Evolutionary conservation across 92 coral and sea anemone species (phyloP).

Genomic region (Porites rus): DNA sequence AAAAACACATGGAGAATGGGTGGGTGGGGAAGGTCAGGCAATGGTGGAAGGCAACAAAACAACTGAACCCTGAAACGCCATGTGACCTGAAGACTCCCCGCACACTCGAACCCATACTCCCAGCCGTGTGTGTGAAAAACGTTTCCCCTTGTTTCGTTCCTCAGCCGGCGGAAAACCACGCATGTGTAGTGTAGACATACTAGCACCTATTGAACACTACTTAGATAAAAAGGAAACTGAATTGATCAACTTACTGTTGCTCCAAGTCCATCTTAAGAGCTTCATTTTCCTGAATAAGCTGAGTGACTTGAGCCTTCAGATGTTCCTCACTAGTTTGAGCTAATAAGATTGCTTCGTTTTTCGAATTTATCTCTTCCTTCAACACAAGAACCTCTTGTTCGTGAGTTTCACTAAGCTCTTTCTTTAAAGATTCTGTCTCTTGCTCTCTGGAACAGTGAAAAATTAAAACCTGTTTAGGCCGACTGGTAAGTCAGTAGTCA

Average conservation of each 20-base stretch:
- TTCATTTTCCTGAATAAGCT: conserved; percentile 64
- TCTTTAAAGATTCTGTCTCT: conserved; percentile 38
- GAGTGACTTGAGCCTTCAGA: conserved; percentile 66
- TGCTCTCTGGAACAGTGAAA: conserved; percentile 30
- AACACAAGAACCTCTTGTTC: conserved; percentile 20
- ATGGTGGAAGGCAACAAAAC: too few relatives aligned
- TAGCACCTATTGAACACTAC: not conserved
- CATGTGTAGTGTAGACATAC: too few relatives aligned
- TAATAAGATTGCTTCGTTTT: conserved; percentile 7
- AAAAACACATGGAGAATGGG: too few relatives aligned
- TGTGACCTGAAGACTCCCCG: too few relatives aligned
- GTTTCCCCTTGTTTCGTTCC: too few relatives aligned
- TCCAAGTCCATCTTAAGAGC: conserved; percentile 4
- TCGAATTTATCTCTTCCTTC: conserved; percentile 7
- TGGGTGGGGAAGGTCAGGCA: too few relatives aligned
- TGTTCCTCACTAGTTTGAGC: conserved; percentile 51
- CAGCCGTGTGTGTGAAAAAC: too few relatives aligned
- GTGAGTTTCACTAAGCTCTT: conserved; percentile 39
- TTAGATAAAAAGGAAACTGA: not conserved
- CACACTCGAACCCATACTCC: too few relatives aligned
- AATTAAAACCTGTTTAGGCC: not conserved
- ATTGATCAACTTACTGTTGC: conserved; percentile 10
- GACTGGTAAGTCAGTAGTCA: not conserved
- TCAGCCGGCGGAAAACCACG: too few relatives aligned
- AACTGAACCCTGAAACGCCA: too few relatives aligned